Base-by-base conservation (phyloP, 1,140 invertebrate genomes). In the Aleiodes sp. region DNA sequence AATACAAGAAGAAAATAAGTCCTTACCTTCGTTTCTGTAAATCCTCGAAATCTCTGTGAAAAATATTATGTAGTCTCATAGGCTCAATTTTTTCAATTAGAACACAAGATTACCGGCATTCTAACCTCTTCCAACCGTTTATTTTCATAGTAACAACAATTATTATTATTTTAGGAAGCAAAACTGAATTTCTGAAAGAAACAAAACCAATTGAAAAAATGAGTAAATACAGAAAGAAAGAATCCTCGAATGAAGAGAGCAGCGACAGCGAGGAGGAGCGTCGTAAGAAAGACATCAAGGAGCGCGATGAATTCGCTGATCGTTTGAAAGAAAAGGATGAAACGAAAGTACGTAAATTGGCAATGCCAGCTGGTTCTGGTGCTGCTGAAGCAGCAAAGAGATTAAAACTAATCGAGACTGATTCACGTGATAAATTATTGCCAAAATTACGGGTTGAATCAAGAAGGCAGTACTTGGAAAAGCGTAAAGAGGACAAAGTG, bases 401-500 rank as follows among this genome's bases (percentile, higher is more conserved):
- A 14, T 86, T 98, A 1, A 95, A 98, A 82, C 74, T 85, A 10
- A 80, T 98, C 68, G 94, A 97, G 86, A 88, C 90, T 37, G 91
- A 96, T 75, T 94, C 96, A 77, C 87, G 93, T 65, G 93, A 95
- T 56, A 94, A 94, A 84, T 88, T 98, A 46, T 87, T 99, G 43
- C 96, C 96, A 10, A 93, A 94, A 76, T 80, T 99, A 8, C 87
- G 98, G 57, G 87, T 97, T 16, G 93, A 99, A 82, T 99, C 97
- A 0, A 90, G 98, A 31, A 88, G 96, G 62, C 93, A 96, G 79
- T 99, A 99, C 87, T 88, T 99, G 68, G 93, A 94, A 73, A 99
- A 99, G 85, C 88, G 98, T 61, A 97, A 98, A 87, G 94, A 94
- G 63, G 97, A 99, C 78, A 99, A 99, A 88, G 89, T 99, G 37